Base-by-base conservation (phyloP, 2,113 vertebrate species). In the Antechinus stuartii region DNA sequence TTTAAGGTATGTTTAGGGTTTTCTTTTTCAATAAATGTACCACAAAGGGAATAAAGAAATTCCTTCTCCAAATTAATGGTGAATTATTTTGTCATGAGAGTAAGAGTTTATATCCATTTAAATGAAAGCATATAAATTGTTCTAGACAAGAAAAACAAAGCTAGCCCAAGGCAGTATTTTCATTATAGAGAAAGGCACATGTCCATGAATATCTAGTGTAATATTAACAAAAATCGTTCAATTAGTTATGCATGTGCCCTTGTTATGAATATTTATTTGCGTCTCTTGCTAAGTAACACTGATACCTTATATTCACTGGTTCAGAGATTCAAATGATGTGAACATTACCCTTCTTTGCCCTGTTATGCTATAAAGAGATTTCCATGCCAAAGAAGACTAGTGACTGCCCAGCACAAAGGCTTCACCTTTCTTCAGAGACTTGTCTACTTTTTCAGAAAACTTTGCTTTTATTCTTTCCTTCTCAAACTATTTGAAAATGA, bases 151-250 rank as follows among this genome's bases (percentile, higher is more conserved):
- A 98, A 99, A 99, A 99, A 99, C 98, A 99, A 98, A 99, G 98
- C 95, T 98, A 98, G 98, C 99, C 99, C 97, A 97, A 98, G 98
- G 99, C 98, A 96, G 97, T 99, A 98, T 99, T 99, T 99, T 98
- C 98, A 98, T 99, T 98, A 98, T 98, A 99, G 98, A 98, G 98
- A 98, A 99, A 98, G 98, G 99, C 98, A 98, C 99, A 98, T 98
- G 98, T 98, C 98, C 97, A 97, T 98, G 99, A 99, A 99, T 98
- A 99, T 98, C 99, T 99, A 98, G 98, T 99, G 97, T 98, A 99
- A 99, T 99, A 99, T 99, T 99, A 99, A 99, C 99, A 98, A 98
- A 99, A 99, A 96, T 97, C 97, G 97, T 98, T 98, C 98, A 99
- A 99, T 99, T 99, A 99, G 98, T 97, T 98, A 99, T 98, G 98